These are phyloP conservation scores for Tetragnatha versicolor DNA, from an alignment of 1,140 invertebrate genomes.

Conservation along the genomic window DNA sequence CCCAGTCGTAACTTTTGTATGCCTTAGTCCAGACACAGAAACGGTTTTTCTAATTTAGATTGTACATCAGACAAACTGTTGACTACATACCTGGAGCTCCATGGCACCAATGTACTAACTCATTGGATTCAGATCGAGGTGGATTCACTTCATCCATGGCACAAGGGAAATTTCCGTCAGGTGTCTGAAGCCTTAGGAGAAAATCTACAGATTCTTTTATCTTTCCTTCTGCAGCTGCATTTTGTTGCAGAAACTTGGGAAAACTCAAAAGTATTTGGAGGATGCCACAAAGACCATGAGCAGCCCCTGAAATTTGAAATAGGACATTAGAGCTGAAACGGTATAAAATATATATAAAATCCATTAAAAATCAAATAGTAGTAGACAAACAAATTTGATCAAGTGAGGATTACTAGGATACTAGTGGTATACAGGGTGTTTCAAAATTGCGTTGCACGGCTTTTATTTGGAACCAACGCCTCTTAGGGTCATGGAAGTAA, in stretches of 20 bases:
- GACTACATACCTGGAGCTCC: slow-evolving; percentile 75
- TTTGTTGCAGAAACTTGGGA: slow-evolving; percentile 70
- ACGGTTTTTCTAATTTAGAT: no score
- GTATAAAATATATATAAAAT: no score
- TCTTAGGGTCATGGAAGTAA: no score
- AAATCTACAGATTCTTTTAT: slow-evolving; percentile 72
- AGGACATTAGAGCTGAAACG: no score
- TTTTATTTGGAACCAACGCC: no score
- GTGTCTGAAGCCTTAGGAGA: slow-evolving; percentile 70
- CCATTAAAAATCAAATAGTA: no score
- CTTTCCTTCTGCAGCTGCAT: slow-evolving; percentile 67
- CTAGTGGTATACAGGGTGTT: no score
- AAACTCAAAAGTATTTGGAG: slow-evolving; percentile 70
- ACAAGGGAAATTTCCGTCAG: slow-evolving; percentile 79
- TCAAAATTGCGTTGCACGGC: no score
- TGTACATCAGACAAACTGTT: no score
- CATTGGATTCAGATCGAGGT: slow-evolving; percentile 67
- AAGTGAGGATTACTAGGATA: background rate
- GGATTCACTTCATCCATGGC: slow-evolving; percentile 74
- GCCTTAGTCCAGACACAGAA: no score
- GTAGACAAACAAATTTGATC: no score
- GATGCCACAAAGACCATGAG: slow-evolving; percentile 77
- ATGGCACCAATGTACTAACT: slow-evolving; percentile 88
- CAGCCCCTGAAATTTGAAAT: slow-evolving; percentile 70
- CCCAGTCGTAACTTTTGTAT: no score